A percentile compares a stretch with the other conserved stretches of the same genome.
Evolutionary conservation across 1,140 invertebrate genomes (phyloP).

Genomic region (Stenopsyche tienmushanensis): DNA sequence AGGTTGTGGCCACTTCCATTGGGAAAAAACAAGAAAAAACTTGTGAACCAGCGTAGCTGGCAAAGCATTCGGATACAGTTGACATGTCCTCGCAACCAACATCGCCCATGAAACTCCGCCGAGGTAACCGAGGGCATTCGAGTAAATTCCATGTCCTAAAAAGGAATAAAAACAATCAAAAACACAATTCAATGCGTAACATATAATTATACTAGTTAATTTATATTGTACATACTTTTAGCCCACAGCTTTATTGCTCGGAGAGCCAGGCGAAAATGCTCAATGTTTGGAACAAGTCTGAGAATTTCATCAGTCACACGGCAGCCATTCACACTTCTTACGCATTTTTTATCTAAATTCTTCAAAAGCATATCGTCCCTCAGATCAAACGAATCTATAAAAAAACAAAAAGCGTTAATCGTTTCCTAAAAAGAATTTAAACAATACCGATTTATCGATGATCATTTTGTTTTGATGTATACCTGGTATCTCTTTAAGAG

Average conservation of each 20-base stretch:
- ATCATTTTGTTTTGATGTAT: slow-evolving; percentile 14
- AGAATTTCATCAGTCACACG: slow-evolving; percentile 98
- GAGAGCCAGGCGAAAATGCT: slow-evolving; percentile 91
- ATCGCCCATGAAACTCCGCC: slow-evolving; percentile 99
- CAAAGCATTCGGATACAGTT: slow-evolving; percentile 96
- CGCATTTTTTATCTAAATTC: slow-evolving; percentile 95
- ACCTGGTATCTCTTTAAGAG: slow-evolving; percentile 87
- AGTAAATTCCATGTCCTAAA: slow-evolving; percentile 93
- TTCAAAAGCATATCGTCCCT: slow-evolving; percentile 89
- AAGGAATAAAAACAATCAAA: slow-evolving; percentile 42
- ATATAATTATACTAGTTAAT: background rate
- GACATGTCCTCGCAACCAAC: slow-evolving; percentile 96
- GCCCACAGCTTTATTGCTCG: slow-evolving; percentile 98
- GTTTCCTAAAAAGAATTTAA: slow-evolving; percentile 11
- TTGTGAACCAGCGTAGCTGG: slow-evolving; percentile 95
- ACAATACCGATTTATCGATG: background rate
- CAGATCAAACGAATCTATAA: slow-evolving; percentile 77
- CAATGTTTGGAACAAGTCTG: slow-evolving; percentile 90
- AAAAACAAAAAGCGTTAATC: no score
- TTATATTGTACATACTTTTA: slow-evolving; percentile 76
- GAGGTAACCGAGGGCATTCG: slow-evolving; percentile 95
- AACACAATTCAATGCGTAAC: background rate
- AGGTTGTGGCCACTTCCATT: slow-evolving; percentile 98
- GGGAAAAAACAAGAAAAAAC: slow-evolving; percentile 96
- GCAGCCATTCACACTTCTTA: slow-evolving; percentile 96